phyloP scores from a whole-genome alignment of 2,888 invertebrate species.

The Tipula lateralis region DNA sequence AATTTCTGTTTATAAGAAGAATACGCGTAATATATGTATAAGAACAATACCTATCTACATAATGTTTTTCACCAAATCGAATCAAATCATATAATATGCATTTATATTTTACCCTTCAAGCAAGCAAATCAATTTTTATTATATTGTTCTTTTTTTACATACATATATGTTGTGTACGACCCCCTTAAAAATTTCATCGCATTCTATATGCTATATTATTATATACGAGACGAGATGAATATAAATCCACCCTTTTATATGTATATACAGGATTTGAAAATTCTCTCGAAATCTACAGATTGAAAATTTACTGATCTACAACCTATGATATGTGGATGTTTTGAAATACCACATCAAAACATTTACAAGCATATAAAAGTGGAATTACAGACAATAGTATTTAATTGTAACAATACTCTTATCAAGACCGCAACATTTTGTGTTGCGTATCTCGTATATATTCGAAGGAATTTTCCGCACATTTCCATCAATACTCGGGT shows the following conservation, averaged over 20 bases:
- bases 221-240: not conserved
- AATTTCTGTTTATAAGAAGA: not conserved
- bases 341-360: constrained; percentile 29
- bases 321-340: constrained; percentile 26
- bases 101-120: constrained; percentile 9
- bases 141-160: constrained; percentile 9
- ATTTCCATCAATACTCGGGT: not conserved
- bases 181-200: constrained; percentile 11
- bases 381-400: constrained; percentile 11
- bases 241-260: constrained; percentile 20
- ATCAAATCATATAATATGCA: constrained; percentile 24
- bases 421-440: not conserved
- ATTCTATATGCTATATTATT: not conserved
- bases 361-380: constrained; percentile 15
- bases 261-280: not conserved
- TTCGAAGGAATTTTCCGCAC: not conserved
- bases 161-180: not conserved
- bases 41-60: constrained; percentile 15
- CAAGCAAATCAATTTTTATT: constrained; percentile 11
- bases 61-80: constrained; percentile 24
- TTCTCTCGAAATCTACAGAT: not conserved
- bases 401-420: constrained; percentile 11
- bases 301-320: constrained; percentile 25
- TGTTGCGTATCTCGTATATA: not conserved
- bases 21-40: not conserved